Conservation (phyloP, 1,140 invertebrate genomes). For the Scylla paramamosain region DNA sequence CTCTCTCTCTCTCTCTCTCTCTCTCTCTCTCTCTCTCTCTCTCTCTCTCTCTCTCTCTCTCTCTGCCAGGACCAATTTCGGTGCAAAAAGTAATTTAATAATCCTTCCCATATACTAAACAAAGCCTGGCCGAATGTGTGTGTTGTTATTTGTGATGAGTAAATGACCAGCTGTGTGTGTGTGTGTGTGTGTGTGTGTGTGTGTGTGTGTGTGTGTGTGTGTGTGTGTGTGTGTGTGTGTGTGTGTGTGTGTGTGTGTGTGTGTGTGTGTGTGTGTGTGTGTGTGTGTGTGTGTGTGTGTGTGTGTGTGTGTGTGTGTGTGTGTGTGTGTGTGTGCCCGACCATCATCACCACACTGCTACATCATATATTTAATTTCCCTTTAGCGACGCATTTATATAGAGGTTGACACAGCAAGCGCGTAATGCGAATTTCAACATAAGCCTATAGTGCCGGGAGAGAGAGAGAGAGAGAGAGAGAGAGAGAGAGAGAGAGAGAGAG, state of each 20-base stretch:
- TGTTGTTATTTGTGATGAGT: not conserved
- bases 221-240: not conserved
- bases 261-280: not conserved
- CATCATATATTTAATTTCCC: no score
- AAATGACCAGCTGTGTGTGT: not conserved
- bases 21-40: no score
- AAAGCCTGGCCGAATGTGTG: no score
- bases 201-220: slow-evolving; percentile 50
- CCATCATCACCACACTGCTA: no score
- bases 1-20: no score
- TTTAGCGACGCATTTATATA: no score
- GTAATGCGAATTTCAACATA: not conserved
- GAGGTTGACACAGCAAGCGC: no score
- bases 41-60: no score
- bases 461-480: slow-evolving; percentile 4
- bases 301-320: slow-evolving; percentile 50
- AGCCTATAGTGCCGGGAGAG: not conserved
- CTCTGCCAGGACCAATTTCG: no score
- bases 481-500: slow-evolving; percentile 20
- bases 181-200: slow-evolving; percentile 38
- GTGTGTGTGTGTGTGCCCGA: not conserved
- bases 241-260: slow-evolving; percentile 30
- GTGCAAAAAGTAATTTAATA: no score
- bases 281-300: slow-evolving; percentile 40
- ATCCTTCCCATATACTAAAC: no score